Evolutionary conservation across 2,888 invertebrate genomes (phyloP).

Genomic region (Lasioglossum figueresi): DNA sequence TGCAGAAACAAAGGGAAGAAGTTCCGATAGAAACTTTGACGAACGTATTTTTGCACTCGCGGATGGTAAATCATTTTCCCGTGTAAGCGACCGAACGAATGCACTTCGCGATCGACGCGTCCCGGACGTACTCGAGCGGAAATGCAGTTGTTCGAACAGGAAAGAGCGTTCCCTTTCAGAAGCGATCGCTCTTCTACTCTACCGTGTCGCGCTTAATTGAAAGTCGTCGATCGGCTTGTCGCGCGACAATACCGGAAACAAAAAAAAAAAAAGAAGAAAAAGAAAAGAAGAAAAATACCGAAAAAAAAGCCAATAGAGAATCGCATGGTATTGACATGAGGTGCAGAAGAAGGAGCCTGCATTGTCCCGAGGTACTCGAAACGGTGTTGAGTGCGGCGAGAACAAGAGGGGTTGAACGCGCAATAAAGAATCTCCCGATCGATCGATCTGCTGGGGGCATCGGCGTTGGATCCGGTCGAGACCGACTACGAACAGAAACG

Average conservation of each 20-base stretch:
- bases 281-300: neutral
- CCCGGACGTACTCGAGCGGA: neutral
- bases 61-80: no score
- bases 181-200: neutral
- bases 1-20: no score
- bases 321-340: conserved; percentile 37
- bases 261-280: no score
- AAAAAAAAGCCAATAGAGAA: neutral
- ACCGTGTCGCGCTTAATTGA: neutral
- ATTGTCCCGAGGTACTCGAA: conserved; percentile 52
- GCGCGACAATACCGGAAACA: neutral
- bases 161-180: no score
- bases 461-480: neutral
- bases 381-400: conserved; percentile 49
- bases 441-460: conserved; percentile 48
- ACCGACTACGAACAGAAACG: neutral
- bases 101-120: no score
- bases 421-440: conserved; percentile 18
- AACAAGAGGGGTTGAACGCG: conserved; percentile 5
- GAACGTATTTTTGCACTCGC: no score
- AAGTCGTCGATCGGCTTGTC: neutral
- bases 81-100: no score
- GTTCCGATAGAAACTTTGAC: no score
- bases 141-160: neutral
- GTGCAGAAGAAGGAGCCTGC: conserved; percentile 62